Conservation (phyloP, 2,888 invertebrate genomes). For the Acanthoscelides obtectus region DNA sequence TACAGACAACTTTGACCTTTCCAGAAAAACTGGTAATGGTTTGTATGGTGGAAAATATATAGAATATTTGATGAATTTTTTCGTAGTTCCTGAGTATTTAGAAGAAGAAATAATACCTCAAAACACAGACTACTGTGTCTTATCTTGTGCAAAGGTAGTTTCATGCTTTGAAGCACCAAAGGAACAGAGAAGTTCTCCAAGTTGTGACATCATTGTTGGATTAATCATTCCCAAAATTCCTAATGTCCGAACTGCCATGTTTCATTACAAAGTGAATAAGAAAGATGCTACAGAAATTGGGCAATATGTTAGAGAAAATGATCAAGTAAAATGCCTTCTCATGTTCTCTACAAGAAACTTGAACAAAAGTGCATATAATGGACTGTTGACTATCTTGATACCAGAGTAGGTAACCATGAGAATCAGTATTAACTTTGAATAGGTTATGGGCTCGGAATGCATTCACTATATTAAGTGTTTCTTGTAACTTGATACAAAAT, state of each 20-base stretch:
- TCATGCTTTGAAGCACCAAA: conserved; percentile 27
- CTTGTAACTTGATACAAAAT: background rate
- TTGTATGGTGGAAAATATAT: background rate
- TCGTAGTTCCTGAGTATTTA: conserved; percentile 35
- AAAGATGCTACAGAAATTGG: conserved; percentile 18
- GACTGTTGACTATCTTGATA: conserved; percentile 24
- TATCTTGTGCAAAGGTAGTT: conserved; percentile 34
- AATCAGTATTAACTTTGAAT: too few species aligned
- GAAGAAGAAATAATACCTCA: conserved; percentile 33
- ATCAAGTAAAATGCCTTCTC: conserved; percentile 32
- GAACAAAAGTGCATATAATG: conserved; percentile 18
- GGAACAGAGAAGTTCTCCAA: conserved; percentile 16
- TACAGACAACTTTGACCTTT: conserved; percentile 16
- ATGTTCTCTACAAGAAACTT: conserved; percentile 29
- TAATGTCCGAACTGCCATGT: conserved; percentile 31
- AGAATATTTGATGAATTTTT: background rate
- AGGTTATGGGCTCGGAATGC: too few species aligned
- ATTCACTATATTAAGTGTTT: too few species aligned
- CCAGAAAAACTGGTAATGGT: conserved; percentile 20
- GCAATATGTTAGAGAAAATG: conserved; percentile 24
- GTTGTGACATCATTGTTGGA: conserved; percentile 27
- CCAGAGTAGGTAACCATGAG: conserved; percentile 29
- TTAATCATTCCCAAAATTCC: conserved; percentile 36
- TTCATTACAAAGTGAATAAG: conserved; percentile 29
- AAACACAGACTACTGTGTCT: conserved; percentile 30